Evolutionary conservation across 2,113 vertebrate genomes (phyloP).

Genomic region (Rallus limicola): DNA sequence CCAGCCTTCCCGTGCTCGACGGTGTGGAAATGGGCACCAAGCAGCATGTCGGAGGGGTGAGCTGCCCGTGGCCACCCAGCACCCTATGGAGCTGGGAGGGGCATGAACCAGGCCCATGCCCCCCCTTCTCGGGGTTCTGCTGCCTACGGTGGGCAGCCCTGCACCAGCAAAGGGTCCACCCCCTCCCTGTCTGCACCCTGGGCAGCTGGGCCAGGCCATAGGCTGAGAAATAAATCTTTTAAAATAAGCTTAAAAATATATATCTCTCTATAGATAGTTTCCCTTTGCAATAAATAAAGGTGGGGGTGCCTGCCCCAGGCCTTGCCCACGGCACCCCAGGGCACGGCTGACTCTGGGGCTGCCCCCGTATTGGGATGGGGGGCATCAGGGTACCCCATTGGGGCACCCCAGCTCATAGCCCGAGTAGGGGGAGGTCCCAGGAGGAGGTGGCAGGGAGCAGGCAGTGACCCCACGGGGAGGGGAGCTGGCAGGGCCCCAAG

Average conservation of each 20-base stretch:
- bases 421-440: neutral
- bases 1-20: neutral
- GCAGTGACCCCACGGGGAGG: slow-evolving; percentile 9
- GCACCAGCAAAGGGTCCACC: slow-evolving; percentile 5
- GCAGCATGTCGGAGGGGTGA: neutral
- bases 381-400: neutral
- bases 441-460: slow-evolving; percentile 28
- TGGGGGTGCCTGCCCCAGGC: neutral
- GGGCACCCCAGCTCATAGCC: neutral
- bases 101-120: neutral
- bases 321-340: neutral
- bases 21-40: neutral
- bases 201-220: neutral
- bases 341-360: neutral
- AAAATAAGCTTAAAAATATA: slow-evolving; percentile 75
- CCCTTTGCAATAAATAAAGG: slow-evolving; percentile 74
- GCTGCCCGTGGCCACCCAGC: neutral
- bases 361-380: neutral
- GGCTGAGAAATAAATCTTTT: slow-evolving; percentile 69
- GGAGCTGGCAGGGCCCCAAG: neutral
- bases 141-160: neutral
- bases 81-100: neutral
- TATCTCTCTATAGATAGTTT: slow-evolving; percentile 74
- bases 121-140: neutral
- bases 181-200: slow-evolving; percentile 4